Conservation (phyloP, 1,140 invertebrate genomes). For the Penaeus japonicus region DNA sequence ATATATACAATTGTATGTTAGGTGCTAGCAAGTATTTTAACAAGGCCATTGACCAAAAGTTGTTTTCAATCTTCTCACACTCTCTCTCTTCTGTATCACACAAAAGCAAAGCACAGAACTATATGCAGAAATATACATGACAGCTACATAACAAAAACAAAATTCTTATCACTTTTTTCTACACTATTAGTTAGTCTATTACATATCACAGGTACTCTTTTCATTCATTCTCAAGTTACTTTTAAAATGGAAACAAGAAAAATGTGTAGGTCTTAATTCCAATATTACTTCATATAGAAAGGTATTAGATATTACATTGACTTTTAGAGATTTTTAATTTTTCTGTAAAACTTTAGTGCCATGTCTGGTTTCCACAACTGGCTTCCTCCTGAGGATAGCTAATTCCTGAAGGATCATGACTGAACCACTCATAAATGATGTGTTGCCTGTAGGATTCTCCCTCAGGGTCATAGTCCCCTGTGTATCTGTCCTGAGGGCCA, state of each 20-base stretch:
- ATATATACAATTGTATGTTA: neutral
- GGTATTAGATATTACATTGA: neutral
- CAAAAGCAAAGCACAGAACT: no score
- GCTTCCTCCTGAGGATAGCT: neutral
- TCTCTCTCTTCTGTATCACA: no score
- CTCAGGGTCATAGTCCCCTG: conserved; percentile 41
- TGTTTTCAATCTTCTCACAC: no score
- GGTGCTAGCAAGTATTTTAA: neutral
- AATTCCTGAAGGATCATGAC: conserved; percentile 1
- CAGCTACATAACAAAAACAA: no score
- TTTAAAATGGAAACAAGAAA: no score
- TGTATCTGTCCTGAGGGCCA: conserved; percentile 32
- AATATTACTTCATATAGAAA: neutral
- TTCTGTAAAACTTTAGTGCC: neutral
- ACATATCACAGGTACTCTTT: no score
- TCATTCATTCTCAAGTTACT: no score
- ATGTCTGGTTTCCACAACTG: neutral
- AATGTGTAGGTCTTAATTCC: neutral
- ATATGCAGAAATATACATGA: no score
- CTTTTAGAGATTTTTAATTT: neutral
- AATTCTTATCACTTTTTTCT: no score
- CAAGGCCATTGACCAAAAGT: no score
- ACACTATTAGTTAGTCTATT: no score
- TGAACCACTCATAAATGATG: conserved; percentile 49
- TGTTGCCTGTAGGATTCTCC: conserved; percentile 46